Evolutionary conservation across 2,113 vertebrate genomes (phyloP).

Genomic region (Terrapene triunguis): DNA sequence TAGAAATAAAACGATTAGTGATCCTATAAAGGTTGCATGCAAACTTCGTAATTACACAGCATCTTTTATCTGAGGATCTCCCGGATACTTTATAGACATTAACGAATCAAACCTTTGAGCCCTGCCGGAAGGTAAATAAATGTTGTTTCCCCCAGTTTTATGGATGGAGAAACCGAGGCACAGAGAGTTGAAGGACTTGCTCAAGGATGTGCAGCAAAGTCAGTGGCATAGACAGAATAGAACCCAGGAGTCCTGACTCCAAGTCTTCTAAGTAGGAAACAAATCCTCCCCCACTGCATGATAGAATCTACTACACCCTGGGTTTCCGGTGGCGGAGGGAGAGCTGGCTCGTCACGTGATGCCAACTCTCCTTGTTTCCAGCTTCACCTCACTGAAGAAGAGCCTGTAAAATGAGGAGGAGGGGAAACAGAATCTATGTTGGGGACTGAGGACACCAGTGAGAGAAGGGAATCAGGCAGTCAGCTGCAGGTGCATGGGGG

Average conservation of each 20-base stretch:
- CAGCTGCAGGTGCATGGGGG: background rate
- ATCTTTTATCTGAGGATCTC: background rate
- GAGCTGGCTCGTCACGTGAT: background rate
- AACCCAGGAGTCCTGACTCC: background rate
- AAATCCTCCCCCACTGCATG: rapidly evolving
- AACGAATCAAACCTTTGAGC: background rate
- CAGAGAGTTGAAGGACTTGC: background rate
- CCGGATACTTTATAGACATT: background rate
- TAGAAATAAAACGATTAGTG: background rate
- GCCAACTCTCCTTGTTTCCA: background rate
- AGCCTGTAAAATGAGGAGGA: background rate
- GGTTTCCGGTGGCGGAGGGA: background rate
- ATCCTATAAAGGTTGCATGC: background rate
- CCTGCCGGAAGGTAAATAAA: slow-evolving; percentile 32
- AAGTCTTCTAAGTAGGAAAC: background rate
- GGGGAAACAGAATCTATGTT: rapidly evolving
- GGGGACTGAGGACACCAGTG: background rate
- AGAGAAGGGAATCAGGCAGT: background rate
- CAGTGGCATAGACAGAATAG: rapidly evolving
- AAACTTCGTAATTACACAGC: background rate
- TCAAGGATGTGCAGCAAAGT: background rate
- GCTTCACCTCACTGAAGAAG: background rate
- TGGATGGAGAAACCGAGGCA: background rate
- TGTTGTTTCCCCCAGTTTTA: background rate
- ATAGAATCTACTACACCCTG: rapidly evolving